These are phyloP conservation scores for Ormyrus labotus DNA, from an alignment of 2,888 invertebrate species.

Conservation along the genomic window DNA sequence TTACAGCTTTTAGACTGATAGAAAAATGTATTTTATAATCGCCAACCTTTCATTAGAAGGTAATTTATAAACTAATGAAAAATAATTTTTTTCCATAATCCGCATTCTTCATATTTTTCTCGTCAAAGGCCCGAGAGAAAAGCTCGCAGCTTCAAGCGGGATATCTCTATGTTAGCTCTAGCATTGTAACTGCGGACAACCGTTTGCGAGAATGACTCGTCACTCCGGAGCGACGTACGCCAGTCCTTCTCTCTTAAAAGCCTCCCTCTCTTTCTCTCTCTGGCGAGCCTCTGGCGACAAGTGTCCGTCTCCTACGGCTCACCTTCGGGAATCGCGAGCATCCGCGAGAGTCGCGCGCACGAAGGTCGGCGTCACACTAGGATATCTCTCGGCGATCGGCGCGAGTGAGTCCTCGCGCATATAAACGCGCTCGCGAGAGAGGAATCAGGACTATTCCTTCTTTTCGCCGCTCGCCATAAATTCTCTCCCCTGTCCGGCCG, in stretches of 20 bases:
- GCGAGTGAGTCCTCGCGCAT: constrained; percentile 39
- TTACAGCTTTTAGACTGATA: not conserved
- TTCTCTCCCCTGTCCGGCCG: constrained; percentile 73
- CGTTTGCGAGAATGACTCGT: constrained; percentile 50
- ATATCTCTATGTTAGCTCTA: too few species aligned
- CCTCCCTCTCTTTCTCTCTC: not conserved
- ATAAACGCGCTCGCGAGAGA: constrained; percentile 18
- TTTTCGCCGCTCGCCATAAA: constrained; percentile 67
- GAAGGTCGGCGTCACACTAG: not conserved
- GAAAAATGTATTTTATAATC: too few species aligned
- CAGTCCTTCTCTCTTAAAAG: constrained; percentile 15
- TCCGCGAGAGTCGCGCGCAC: not conserved
- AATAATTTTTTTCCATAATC: too few species aligned
- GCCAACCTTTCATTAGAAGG: too few species aligned
- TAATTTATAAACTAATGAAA: too few species aligned
- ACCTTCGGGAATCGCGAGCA: constrained; percentile 18
- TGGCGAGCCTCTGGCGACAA: constrained; percentile 49
- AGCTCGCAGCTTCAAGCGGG: too few species aligned
- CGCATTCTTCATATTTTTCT: too few species aligned
- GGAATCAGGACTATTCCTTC: not conserved
- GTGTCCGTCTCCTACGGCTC: constrained; percentile 22
- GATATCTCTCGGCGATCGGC: not conserved
- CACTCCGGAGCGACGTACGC: constrained; percentile 46
- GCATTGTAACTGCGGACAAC: not conserved
- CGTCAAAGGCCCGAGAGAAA: too few species aligned